phyloP scores from a whole-genome alignment of 2,797 vertebrate genomes.

The Mus spretus region DNA sequence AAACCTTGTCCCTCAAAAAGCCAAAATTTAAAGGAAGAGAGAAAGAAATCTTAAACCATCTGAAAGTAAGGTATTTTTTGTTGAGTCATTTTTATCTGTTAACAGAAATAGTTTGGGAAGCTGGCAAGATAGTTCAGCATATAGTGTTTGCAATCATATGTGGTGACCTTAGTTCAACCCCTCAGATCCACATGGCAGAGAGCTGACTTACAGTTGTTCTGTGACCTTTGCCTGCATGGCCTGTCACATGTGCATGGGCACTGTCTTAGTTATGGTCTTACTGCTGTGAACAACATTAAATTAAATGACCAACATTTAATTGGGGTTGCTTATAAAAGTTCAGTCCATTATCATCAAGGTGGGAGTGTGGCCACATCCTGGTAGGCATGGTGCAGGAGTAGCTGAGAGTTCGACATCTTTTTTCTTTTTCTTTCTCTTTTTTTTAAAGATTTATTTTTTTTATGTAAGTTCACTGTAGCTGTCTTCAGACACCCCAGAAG shows the following conservation, averaged over 20 bases:
- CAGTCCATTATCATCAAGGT: neutral
- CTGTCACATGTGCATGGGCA: neutral
- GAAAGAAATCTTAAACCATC: neutral
- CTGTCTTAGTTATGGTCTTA: neutral
- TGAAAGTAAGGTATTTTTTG: neutral
- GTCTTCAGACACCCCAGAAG: too few relatives aligned
- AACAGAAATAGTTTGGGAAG: neutral
- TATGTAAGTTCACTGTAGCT: too few relatives aligned
- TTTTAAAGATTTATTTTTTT: too few relatives aligned
- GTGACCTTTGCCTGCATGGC: neutral
- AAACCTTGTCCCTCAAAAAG: neutral
- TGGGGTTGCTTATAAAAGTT: neutral
- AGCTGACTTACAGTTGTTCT: neutral
- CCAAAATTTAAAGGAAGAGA: neutral
- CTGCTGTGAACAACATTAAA: neutral
- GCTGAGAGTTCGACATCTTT: neutral
- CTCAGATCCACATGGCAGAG: neutral
- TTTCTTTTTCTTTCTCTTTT: too few relatives aligned
- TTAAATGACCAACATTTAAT: neutral
- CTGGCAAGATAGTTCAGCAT: neutral
- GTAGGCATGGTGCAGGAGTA: neutral
- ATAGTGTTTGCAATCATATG: neutral
- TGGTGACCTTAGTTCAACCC: neutral
- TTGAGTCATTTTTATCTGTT: constrained; percentile 12
- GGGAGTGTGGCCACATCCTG: neutral